Evolutionary conservation across 92 coral and sea anemone genomes (phyloP).

Genomic region (Hydrozoanthus gracilis): DNA sequence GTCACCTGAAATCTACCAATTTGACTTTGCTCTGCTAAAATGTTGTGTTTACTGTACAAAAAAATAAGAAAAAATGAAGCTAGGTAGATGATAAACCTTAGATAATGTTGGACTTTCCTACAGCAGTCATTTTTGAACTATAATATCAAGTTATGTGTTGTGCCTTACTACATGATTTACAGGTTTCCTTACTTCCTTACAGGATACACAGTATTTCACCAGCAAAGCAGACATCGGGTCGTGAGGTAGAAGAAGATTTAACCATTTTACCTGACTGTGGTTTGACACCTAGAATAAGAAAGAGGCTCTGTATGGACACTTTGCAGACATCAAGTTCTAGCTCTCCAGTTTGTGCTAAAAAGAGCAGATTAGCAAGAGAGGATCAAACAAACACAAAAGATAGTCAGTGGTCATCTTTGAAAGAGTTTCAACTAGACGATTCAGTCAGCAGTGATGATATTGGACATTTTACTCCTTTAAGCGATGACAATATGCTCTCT

Average conservation of each 20-base stretch:
- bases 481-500: neutral
- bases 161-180: neutral
- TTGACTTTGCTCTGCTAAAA: no score
- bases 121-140: no score
- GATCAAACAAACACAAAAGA: neutral
- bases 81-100: no score
- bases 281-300: neutral
- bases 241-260: neutral
- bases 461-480: neutral
- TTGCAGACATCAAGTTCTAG: neutral
- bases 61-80: no score
- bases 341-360: slow-evolving; percentile 12
- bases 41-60: no score
- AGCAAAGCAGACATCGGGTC: neutral
- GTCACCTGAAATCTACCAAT: no score
- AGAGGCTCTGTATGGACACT: neutral
- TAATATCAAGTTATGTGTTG: no score
- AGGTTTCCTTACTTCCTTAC: neutral
- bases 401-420: neutral
- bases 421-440: neutral
- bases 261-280: neutral
- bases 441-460: slow-evolving; percentile 4
- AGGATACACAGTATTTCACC: neutral
- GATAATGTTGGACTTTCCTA: no score
- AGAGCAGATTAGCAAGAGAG: neutral